Percentiles rank a stretch among this genome's conserved stretches.
These are phyloP conservation scores for Tragelaphus scriptus DNA, from an alignment of 2,113 vertebrate species.

Conservation along the genomic window DNA sequence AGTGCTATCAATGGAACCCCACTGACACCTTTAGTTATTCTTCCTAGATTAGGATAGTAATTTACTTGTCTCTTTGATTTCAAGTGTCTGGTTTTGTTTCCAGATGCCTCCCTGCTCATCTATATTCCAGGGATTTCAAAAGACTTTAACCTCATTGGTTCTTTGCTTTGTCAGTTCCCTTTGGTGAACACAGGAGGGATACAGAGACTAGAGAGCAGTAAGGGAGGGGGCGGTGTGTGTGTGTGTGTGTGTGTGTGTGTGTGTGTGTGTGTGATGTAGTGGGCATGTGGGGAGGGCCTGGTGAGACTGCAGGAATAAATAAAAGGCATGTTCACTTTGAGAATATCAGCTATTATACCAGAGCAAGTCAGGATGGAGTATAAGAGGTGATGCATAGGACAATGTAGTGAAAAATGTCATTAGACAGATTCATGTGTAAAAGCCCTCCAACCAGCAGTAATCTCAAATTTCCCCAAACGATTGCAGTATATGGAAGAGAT, in stretches of 20 bases:
- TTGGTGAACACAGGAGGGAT: slow-evolving; percentile 52
- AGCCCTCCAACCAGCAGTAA: slow-evolving; percentile 47
- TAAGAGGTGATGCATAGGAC: slow-evolving; percentile 54
- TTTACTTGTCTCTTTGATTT: slow-evolving; percentile 73
- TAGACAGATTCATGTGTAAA: slow-evolving; percentile 48
- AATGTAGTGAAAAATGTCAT: slow-evolving; percentile 51
- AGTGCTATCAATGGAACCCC: slow-evolving; percentile 72
- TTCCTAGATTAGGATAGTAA: slow-evolving; percentile 68
- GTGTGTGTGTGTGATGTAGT: not conserved
- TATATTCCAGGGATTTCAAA: slow-evolving; percentile 69
- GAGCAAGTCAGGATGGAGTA: slow-evolving; percentile 32
- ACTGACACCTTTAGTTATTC: slow-evolving; percentile 72
- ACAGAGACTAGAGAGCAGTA: slow-evolving; percentile 30
- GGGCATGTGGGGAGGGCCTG: not conserved
- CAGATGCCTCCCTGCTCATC: slow-evolving; percentile 66
- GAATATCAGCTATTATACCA: slow-evolving; percentile 30
- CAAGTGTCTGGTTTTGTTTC: slow-evolving; percentile 68
- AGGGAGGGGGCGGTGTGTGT: not conserved
- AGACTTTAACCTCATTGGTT: slow-evolving; percentile 70
- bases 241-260: not conserved
- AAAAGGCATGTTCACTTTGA: slow-evolving; percentile 56
- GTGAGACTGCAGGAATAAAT: slow-evolving; percentile 49
- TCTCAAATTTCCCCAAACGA: slow-evolving; percentile 38
- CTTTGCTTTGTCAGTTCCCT: slow-evolving; percentile 63
- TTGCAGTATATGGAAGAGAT: slow-evolving; percentile 41